Evolutionary conservation across 2,113 vertebrate species (phyloP).

Genomic region (Gila orcuttii): DNA sequence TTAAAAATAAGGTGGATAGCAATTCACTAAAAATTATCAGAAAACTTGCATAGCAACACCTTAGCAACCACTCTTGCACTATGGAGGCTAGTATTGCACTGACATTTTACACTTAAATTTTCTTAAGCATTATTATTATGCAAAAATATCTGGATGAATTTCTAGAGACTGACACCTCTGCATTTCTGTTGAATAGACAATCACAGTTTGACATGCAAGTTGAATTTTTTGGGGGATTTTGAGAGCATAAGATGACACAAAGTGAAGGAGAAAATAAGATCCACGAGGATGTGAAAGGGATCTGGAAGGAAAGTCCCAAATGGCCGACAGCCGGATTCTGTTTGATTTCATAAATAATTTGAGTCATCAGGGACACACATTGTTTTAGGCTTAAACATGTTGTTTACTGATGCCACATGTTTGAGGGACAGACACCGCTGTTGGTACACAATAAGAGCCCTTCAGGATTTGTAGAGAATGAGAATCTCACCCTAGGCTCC

Average conservation of each 20-base stretch:
- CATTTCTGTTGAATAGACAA: background rate
- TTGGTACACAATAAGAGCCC: constrained; percentile 72
- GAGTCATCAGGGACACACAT: constrained; percentile 75
- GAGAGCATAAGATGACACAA: background rate
- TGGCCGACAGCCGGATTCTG: constrained; percentile 73
- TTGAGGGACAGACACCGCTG: constrained; percentile 73
- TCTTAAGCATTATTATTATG: background rate
- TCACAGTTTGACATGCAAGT: background rate
- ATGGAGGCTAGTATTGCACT: no score
- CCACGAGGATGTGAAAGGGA: constrained; percentile 47
- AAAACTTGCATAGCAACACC: no score
- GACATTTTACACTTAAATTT: no score
- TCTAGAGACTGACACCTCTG: background rate
- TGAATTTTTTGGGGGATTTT: background rate
- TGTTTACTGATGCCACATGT: constrained; percentile 81
- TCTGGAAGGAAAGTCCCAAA: constrained; percentile 73
- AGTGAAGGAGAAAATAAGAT: constrained; percentile 41
- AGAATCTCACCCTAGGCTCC: constrained; percentile 71
- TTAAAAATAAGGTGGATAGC: no score
- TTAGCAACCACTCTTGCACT: no score
- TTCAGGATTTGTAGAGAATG: constrained; percentile 61
- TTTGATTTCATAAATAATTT: constrained; percentile 85
- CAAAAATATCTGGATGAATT: background rate
- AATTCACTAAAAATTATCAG: no score
- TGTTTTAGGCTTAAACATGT: constrained; percentile 80